Conservation (phyloP, 2,113 vertebrate species). For the Microtus oregoni region DNA sequence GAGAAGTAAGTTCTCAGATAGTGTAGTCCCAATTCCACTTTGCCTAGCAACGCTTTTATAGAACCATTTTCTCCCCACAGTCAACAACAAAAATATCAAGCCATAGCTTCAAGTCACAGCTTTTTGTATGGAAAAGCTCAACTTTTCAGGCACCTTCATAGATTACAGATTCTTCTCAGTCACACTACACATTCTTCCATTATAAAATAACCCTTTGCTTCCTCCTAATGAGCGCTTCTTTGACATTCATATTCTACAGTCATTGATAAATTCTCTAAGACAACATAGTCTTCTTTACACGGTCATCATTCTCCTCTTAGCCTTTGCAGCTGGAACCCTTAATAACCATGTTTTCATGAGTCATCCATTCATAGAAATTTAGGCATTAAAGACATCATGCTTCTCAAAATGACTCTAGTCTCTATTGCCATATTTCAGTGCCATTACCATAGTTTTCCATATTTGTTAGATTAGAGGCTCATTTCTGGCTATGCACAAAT, state of each 20-base stretch:
- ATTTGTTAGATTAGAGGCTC: neutral
- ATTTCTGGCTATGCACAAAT: neutral
- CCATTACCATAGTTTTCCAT: neutral
- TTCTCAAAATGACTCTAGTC: neutral
- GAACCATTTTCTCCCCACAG: neutral
- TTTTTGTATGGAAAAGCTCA: neutral
- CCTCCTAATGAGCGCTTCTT: neutral
- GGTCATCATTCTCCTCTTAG: slow-evolving; percentile 1
- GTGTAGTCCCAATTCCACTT: neutral
- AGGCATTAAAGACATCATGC: neutral
- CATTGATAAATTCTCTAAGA: neutral
- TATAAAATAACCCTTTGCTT: neutral
- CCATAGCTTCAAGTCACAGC: neutral
- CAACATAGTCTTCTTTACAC: neutral
- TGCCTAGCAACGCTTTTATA: neutral
- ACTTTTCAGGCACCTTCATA: neutral
- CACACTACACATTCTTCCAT: neutral
- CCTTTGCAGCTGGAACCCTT: neutral
- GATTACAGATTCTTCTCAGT: neutral
- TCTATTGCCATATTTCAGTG: neutral
- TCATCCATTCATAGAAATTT: neutral
- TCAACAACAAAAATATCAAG: neutral
- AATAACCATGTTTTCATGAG: neutral
- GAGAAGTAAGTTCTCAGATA: slow-evolving; percentile 13
- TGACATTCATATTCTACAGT: neutral